Evolutionary conservation across 2,797 vertebrate genomes (phyloP).

Genomic region (Syngnathus acus): DNA sequence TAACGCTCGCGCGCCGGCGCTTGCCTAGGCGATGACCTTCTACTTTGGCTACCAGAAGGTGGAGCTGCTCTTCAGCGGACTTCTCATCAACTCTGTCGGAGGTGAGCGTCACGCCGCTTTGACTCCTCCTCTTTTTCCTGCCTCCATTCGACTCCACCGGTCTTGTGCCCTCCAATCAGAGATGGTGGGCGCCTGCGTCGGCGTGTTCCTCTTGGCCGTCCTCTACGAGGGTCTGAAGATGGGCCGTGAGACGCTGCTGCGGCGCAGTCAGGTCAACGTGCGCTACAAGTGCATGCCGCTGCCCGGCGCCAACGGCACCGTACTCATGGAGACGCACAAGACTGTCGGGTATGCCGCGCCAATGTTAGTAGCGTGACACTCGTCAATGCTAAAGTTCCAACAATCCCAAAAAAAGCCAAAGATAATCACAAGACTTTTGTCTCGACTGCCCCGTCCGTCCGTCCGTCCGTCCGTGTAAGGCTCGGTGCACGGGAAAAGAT

Average conservation of each 20-base stretch:
- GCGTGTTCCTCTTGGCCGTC: constrained; percentile 85
- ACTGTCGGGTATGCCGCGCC: constrained; percentile 83
- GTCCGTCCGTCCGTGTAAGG: too few relatives aligned
- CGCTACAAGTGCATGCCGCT: constrained; percentile 98
- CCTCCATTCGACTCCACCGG: not conserved
- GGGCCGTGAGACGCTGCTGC: constrained; percentile 82
- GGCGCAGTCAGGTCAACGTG: constrained; percentile 93
- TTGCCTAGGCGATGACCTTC: constrained; percentile 85
- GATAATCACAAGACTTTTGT: too few relatives aligned
- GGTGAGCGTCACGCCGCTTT: constrained; percentile 57
- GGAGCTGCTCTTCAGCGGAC: constrained; percentile 81
- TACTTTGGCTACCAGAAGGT: constrained; percentile 82
- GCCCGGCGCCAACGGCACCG: constrained; percentile 87
- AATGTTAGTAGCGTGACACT: not conserved
- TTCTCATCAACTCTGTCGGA: constrained; percentile 87
- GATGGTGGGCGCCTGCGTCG: constrained; percentile 90
- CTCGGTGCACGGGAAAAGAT: too few relatives aligned
- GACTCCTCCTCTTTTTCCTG: not conserved
- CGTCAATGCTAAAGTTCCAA: not conserved
- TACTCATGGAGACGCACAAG: constrained; percentile 96
- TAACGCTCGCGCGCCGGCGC: constrained; percentile 24
- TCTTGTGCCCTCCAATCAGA: constrained; percentile 61
- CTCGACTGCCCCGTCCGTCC: too few relatives aligned
- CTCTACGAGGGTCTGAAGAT: constrained; percentile 96
- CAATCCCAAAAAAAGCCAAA: too few relatives aligned